These are phyloP conservation scores for Sorex maritimensis DNA, from an alignment of 2,797 vertebrate species.

Conservation along the genomic window DNA sequence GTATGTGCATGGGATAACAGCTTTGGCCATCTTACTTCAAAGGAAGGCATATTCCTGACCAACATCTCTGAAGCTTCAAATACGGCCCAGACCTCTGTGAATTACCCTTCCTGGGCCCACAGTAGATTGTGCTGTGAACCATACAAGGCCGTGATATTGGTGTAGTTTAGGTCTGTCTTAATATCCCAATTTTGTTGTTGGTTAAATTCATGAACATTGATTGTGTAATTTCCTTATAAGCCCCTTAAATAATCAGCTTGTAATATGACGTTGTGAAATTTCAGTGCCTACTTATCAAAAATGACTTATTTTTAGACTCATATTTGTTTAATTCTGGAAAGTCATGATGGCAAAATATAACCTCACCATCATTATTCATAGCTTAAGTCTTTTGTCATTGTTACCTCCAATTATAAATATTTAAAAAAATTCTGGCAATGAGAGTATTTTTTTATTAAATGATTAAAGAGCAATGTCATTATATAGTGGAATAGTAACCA, in stretches of 20 bases:
- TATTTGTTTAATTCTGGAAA: conserved; percentile 88
- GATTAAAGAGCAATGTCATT: conserved; percentile 86
- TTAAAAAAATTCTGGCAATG: conserved; percentile 90
- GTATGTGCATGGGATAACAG: conserved; percentile 91
- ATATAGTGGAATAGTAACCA: conserved; percentile 89
- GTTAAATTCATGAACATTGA: conserved; percentile 83
- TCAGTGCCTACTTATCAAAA: conserved; percentile 84
- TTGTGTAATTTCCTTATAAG: conserved; percentile 84
- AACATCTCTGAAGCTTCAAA: conserved; percentile 88
- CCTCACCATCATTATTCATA: conserved; percentile 86
- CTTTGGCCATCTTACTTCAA: conserved; percentile 90
- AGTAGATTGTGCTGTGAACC: conserved; percentile 93
- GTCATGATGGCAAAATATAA: conserved; percentile 80
- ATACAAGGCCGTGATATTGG: conserved; percentile 88
- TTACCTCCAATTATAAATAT: conserved; percentile 91
- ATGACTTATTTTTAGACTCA: conserved; percentile 83
- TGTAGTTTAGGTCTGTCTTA: conserved; percentile 87
- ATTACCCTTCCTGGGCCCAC: conserved; percentile 89
- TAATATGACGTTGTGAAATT: conserved; percentile 87
- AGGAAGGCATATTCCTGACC: conserved; percentile 89
- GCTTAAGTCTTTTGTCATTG: conserved; percentile 89
- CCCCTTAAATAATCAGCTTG: conserved; percentile 79
- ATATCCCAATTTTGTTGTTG: conserved; percentile 82
- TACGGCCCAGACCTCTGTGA: conserved; percentile 88
- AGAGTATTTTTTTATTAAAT: conserved; percentile 89